Evolutionary conservation across 2,797 vertebrate species (phyloP), one percentile per base, ranked within the genome.

Genomic region (Sorex maritimensis): DNA sequence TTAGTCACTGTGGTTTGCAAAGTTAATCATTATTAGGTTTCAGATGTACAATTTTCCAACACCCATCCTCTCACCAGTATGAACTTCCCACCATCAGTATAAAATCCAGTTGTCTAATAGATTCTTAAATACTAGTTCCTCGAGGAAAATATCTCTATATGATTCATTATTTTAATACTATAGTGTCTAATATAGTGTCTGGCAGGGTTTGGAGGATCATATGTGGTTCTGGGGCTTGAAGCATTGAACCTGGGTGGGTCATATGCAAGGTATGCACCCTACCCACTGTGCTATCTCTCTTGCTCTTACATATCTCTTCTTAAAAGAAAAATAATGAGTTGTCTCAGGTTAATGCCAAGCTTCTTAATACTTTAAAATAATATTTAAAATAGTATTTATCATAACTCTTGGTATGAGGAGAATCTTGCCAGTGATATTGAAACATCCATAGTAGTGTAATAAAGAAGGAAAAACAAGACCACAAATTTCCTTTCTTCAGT

Each of bases 281-380:
- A 19, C 0, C 55, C 5, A 21, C 17, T 61, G 19, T 61, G 15
- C 21, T 4, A 61, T 61, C 58, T 61, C 58, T 61, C 58, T 61
- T 14, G 58, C 19, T 7, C 17, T 61, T 61, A 61, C 15, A 21
- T 61, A 61, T 61, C 4, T 61, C 17, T 61, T 21, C 58, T 95
- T 82, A 9, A 71, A 93, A 79, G 63, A 63, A 87, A 88, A 91
- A 65, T 1, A 77, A 17, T 63, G 71, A 77, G 3, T 75, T 73
- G 4, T 4, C n/a, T 91, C 67, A 10, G 55, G 13, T 24, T 92
- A 49, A 38, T 82, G 34, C 74, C 13, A 77, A 77, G 69, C 75
- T 67, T 81, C 34, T 3, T 13, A 44, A 11, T 13, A 1, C 17
- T 44, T 85, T 81, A 26, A 67, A 93, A 85, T 84, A 78, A 6